Base-by-base conservation (phyloP, 2,888 invertebrate species). In the Xestia ashworthii region DNA sequence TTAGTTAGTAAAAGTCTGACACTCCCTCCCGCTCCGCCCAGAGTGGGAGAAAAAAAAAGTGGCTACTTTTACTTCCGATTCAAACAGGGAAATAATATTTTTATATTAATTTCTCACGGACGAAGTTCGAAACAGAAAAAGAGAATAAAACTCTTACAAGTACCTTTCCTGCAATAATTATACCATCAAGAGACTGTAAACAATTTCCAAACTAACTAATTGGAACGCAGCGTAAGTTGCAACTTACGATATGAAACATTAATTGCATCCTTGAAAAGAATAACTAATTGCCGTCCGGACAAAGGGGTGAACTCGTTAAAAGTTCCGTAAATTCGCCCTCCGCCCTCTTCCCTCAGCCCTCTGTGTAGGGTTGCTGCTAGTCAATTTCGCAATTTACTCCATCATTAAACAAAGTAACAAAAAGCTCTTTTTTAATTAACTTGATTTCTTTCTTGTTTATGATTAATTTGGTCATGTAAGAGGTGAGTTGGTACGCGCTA, bases 301-400 rank as follows among this genome's bases (percentile, higher is more conserved):
- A 89, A 91, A 91, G 87, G 89, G 90, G 88, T 78, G 84, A 91
- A 90, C 90, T 92, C 90, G 89, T 92, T 92, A 92, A 88, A 90
- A 92, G 88, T 90, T 89, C 76, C 82, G 83, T 84, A 84, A 89
- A 87, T 86, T 83, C 80, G 81, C 76, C 77, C 81, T 68, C 71
- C 78, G 65, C 62, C 78, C 72, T 73, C 73, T 5, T 60, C 50
- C 69, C 25, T 53, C 68, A 32, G 14, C 64, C 71, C 53, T 71
- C 74, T 44, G n/a, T 22, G n/a, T 44, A 88, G 87, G 84, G 87
- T 46, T 82, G 81, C 22, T 75, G 32, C 75, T 11, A 44, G 16
- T 19, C 32, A 58, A 38, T 70, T 32, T 67, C 5, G 16, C 11
- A 55, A 75, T 67, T 64, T 60, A 41, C 66, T 38, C 22, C 9